These are phyloP conservation scores for Sylvia borin DNA, from an alignment of 2,797 vertebrate species.

Conservation along the genomic window DNA sequence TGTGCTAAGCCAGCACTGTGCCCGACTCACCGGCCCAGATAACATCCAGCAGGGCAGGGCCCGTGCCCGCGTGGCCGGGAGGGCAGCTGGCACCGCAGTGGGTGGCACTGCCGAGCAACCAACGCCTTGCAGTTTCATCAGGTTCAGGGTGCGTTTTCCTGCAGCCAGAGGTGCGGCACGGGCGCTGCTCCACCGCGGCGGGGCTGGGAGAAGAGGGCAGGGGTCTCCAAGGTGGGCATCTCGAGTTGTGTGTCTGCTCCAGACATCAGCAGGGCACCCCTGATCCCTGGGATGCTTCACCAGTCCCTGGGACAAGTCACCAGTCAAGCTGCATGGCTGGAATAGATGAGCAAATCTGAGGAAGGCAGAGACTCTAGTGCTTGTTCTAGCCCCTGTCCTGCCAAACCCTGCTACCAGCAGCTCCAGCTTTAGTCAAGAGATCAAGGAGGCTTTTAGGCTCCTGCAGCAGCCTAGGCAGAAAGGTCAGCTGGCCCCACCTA, in stretches of 20 bases:
- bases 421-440: not conserved
- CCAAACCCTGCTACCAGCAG: not conserved
- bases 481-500: not conserved
- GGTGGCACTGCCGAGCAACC: not conserved
- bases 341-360: not conserved
- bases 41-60: conserved; percentile 31
- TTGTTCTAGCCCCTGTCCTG: not conserved
- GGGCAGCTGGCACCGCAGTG: not conserved
- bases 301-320: not conserved
- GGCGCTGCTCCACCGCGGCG: fast-evolving
- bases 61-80: not conserved
- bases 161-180: not conserved
- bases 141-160: not conserved
- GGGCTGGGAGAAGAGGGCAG: not conserved
- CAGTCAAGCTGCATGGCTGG: not conserved
- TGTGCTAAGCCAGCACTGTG: not conserved
- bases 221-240: fast-evolving
- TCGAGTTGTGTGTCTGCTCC: not conserved
- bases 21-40: not conserved
- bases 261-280: not conserved
- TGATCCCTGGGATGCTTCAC: not conserved
- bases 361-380: not conserved
- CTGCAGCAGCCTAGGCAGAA: not conserved
- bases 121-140: not conserved
- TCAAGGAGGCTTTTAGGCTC: not conserved